These are phyloP conservation scores for Apodemus agrarius DNA, from an alignment of 2,797 vertebrate species.

Conservation along the genomic window DNA sequence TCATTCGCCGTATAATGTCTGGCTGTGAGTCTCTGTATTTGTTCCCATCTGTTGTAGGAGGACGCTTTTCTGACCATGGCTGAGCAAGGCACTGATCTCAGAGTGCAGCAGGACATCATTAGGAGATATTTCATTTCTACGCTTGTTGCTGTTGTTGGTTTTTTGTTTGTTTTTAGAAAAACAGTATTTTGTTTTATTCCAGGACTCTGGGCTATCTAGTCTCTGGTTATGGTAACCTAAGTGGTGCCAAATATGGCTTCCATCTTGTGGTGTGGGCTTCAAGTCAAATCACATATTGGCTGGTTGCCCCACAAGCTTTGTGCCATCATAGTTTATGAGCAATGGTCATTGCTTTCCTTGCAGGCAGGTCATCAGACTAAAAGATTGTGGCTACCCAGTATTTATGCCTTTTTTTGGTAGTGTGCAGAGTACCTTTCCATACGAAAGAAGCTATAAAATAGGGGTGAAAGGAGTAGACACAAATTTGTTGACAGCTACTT, in stretches of 20 bases:
- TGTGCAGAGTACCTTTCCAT: not conserved
- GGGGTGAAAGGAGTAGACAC: not conserved
- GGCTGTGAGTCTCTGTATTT: not conserved
- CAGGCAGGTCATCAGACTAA: accelerated
- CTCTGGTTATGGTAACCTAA: not conserved
- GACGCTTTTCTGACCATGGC: not conserved
- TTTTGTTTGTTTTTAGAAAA: not conserved
- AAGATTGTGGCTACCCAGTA: not conserved
- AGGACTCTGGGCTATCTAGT: not conserved
- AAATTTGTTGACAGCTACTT: not conserved
- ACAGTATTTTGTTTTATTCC: not conserved
- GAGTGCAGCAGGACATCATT: not conserved
- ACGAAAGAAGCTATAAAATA: not conserved
- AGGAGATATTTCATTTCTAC: not conserved
- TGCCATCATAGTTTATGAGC: not conserved
- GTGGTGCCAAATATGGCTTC: not conserved
- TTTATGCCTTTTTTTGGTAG: not conserved
- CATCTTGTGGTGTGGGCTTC: not conserved
- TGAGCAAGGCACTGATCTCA: not conserved
- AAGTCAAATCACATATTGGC: not conserved
- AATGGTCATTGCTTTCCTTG: not conserved
- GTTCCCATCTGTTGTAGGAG: not conserved
- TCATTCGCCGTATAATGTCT: not conserved
- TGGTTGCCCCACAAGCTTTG: not conserved
- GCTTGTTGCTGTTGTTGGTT: not conserved